Percentiles rank a stretch among this genome's conserved stretches.
These are phyloP conservation scores for Alosa alosa DNA, from an alignment of 2,113 vertebrate species.

Conservation along the genomic window DNA sequence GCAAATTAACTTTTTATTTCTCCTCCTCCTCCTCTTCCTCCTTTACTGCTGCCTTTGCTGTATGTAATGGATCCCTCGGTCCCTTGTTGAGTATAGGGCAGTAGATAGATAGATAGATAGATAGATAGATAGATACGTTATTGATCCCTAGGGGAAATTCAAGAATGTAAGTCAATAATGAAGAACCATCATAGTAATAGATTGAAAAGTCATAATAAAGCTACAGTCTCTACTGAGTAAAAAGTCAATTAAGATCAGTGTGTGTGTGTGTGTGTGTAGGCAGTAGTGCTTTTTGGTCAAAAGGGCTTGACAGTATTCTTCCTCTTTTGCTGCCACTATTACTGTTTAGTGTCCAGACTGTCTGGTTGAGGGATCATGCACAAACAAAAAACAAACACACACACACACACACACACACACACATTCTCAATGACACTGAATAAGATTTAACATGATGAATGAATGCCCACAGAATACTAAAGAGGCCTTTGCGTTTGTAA, in stretches of 20 bases:
- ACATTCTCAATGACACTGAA: background rate
- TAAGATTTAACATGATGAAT: background rate
- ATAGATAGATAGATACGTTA: no score
- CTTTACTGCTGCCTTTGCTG: background rate
- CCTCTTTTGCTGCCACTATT: background rate
- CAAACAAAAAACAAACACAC: constrained; percentile 23
- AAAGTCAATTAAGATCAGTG: background rate
- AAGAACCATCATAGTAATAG: background rate
- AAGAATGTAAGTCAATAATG: background rate
- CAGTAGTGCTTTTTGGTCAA: no score
- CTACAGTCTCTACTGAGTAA: background rate
- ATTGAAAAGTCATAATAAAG: background rate
- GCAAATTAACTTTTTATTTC: background rate
- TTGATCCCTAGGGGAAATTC: no score
- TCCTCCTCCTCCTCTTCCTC: background rate
- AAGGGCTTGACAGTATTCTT: background rate
- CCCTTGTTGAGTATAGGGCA: background rate
- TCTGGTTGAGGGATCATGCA: background rate
- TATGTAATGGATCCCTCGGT: background rate
- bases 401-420: background rate
- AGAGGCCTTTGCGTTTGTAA: background rate
- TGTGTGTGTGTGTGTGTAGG: background rate
- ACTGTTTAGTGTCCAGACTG: background rate
- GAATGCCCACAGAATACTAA: background rate
- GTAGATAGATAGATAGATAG: background rate